phyloP scores from a whole-genome alignment of 2,888 invertebrate species.

The Alentia gelatinosa region DNA sequence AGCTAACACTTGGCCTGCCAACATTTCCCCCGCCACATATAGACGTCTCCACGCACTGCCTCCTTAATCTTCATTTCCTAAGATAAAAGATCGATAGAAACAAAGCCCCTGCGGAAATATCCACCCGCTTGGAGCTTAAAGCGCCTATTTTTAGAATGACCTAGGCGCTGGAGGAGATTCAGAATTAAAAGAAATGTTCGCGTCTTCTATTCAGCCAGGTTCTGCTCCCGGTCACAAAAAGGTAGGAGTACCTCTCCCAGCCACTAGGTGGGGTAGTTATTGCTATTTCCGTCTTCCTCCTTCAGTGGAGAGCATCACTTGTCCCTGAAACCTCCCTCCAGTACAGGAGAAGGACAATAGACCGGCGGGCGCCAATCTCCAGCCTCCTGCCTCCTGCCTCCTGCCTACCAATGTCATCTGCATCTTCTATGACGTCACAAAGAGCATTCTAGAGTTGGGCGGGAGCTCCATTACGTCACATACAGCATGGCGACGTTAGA shows the following conservation, averaged over 20 bases:
- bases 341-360: background rate
- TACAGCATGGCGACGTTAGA: background rate
- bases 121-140: background rate
- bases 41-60: too few species aligned
- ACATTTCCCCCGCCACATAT: background rate
- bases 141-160: background rate
- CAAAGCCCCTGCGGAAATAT: too few species aligned
- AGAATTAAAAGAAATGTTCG: too few species aligned
- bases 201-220: too few species aligned
- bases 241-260: background rate
- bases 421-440: background rate
- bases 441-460: background rate
- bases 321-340: background rate
- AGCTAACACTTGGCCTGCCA: background rate
- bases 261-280: background rate
- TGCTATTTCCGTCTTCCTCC: slow-evolving; percentile 3
- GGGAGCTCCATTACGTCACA: background rate
- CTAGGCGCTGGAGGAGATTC: background rate
- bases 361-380: background rate
- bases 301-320: background rate
- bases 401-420: background rate
- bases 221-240: too few species aligned
- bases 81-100: too few species aligned
- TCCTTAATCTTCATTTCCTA: too few species aligned
- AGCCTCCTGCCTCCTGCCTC: background rate